Conservation (phyloP, 2,113 vertebrate genomes). For the Ranitomeya variabilis region DNA sequence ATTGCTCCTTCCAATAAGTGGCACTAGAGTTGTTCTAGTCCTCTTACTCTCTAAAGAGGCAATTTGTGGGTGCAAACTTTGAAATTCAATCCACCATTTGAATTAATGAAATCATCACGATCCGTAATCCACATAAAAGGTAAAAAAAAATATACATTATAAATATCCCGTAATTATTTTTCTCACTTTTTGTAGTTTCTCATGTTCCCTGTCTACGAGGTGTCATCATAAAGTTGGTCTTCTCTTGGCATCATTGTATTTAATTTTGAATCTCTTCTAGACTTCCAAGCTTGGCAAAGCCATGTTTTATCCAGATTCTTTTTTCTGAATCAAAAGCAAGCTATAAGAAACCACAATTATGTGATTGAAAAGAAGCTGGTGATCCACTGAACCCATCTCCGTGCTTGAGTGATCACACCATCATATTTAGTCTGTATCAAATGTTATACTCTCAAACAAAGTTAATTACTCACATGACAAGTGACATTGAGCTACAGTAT, state of each 20-base stretch:
- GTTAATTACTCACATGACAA: constrained; percentile 17
- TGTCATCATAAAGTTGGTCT: background rate
- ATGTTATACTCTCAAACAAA: constrained; percentile 28
- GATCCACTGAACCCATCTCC: constrained; percentile 37
- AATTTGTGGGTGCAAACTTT: background rate
- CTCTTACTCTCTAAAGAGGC: no score
- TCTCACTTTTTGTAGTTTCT: background rate
- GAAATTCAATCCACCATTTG: background rate
- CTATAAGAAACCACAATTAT: constrained; percentile 7
- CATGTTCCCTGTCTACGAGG: background rate
- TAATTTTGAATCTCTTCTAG: background rate
- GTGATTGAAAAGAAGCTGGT: constrained; percentile 33
- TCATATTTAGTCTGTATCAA: constrained; percentile 41
- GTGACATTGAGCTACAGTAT: constrained; percentile 18
- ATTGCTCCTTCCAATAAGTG: no score
- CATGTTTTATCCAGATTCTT: constrained; percentile 10
- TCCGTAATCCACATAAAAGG: background rate
- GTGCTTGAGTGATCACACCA: background rate
- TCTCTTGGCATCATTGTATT: background rate
- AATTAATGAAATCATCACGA: background rate
- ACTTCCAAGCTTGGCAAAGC: background rate
- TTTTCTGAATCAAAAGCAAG: constrained; percentile 3
- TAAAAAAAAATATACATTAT: background rate
- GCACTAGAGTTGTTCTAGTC: no score
- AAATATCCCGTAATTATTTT: background rate